These are phyloP conservation scores for Channa argus DNA, from an alignment of 2,113 vertebrate species.

Conservation along the genomic window DNA sequence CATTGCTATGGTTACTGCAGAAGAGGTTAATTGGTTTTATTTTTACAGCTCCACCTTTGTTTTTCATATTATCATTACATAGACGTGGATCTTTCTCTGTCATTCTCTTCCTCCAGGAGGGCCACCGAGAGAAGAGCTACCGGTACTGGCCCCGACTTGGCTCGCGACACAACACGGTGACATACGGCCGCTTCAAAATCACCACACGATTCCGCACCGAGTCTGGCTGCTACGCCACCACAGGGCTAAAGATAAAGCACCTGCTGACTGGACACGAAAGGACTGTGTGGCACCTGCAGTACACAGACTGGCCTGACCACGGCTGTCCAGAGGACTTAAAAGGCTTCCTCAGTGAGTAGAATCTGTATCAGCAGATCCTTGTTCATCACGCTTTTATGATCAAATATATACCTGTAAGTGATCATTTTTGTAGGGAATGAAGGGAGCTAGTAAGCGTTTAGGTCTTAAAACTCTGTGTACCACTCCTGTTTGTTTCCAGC, in stretches of 20 bases:
- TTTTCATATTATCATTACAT: too few species aligned
- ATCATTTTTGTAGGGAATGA: neutral
- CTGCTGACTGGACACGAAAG: slow-evolving; percentile 94
- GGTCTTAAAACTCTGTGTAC: too few species aligned
- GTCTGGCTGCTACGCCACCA: slow-evolving; percentile 98
- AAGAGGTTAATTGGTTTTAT: slow-evolving; percentile 85
- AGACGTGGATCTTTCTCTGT: neutral
- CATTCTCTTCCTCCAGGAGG: slow-evolving; percentile 84
- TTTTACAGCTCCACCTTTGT: neutral
- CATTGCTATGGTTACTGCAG: slow-evolving; percentile 97
- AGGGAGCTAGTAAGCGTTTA: too few species aligned
- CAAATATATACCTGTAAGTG: too few species aligned
- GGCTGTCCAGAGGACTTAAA: slow-evolving; percentile 96
- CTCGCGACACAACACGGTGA: slow-evolving; percentile 94
- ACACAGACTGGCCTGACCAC: slow-evolving; percentile 98
- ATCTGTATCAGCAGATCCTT: neutral
- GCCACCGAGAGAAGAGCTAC: slow-evolving; percentile 95
- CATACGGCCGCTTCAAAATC: slow-evolving; percentile 96
- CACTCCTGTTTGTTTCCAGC: slow-evolving; percentile 75
- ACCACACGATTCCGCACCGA: slow-evolving; percentile 97
- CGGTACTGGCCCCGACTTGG: slow-evolving; percentile 97
- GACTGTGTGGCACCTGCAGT: slow-evolving; percentile 98
- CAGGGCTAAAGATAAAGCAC: slow-evolving; percentile 96
- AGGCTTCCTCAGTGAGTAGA: slow-evolving; percentile 93
- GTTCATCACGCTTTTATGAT: neutral